These are phyloP conservation scores for Cyphomyrmex costatus DNA, from an alignment of 1,140 invertebrate genomes.

Conservation along the genomic window DNA sequence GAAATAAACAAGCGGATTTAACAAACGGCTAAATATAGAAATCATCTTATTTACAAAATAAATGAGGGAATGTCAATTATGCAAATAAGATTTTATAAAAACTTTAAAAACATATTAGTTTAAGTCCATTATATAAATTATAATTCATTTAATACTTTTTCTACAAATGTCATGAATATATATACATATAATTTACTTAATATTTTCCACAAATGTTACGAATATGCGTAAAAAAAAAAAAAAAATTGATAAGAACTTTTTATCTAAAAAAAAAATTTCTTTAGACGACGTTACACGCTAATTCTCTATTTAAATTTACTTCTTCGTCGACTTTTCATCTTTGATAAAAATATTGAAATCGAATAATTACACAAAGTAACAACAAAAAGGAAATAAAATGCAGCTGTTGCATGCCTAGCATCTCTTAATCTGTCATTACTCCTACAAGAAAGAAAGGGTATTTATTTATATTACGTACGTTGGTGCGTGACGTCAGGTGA, in stretches of 20 bases:
- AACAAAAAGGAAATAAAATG: neutral
- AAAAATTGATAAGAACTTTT: neutral
- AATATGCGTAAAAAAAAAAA: no score
- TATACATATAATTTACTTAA: neutral
- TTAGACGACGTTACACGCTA: neutral
- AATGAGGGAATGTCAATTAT: conserved; percentile 5
- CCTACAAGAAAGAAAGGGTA: neutral
- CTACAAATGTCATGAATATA: neutral
- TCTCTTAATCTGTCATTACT: conserved; percentile 9
- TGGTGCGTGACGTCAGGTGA: neutral
- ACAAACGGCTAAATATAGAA: neutral
- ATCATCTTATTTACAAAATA: conserved; percentile 2
- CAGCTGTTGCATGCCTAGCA: neutral
- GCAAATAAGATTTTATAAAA: neutral
- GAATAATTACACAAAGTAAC: neutral
- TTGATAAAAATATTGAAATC: conserved; percentile 17
- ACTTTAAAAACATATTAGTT: neutral
- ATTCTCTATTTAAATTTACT: neutral
- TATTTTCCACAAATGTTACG: neutral
- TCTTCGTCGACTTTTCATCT: neutral
- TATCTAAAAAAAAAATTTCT: neutral
- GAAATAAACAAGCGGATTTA: conserved; percentile 18
- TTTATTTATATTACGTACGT: neutral
- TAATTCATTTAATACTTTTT: neutral
- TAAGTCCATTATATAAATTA: neutral